These are phyloP conservation scores for Beroe ovata DNA, from an alignment of 37 sponge, comb jelly and placozoan species.

Conservation along the genomic window DNA sequence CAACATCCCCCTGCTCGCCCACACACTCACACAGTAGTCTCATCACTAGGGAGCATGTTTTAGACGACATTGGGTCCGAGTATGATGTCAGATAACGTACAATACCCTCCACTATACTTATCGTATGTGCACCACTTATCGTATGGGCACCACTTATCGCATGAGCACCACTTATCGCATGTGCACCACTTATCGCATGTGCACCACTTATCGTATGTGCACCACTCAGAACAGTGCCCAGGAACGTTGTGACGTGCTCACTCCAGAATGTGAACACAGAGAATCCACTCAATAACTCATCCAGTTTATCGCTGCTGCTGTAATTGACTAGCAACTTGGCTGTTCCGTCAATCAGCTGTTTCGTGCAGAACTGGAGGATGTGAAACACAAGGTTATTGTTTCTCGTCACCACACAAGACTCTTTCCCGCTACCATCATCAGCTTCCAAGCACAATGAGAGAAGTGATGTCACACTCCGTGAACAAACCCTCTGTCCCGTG, in stretches of 20 bases:
- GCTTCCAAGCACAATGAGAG: not conserved
- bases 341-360: conserved; percentile 7
- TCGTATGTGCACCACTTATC: too few species aligned
- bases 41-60: not conserved
- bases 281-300: not conserved
- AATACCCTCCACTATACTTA: not conserved
- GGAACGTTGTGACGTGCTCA: conserved; percentile 1
- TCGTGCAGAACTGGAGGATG: not conserved
- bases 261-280: not conserved
- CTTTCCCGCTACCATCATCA: not conserved
- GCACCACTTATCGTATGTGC: too few species aligned
- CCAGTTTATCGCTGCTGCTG: not conserved
- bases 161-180: too few species aligned
- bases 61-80: not conserved
- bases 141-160: too few species aligned
- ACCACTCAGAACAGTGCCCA: not conserved
- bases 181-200: too few species aligned
- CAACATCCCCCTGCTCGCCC: not conserved
- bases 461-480: not conserved
- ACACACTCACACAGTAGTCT: not conserved
- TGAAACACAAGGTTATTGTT: not conserved
- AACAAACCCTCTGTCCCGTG: not conserved
- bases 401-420: not conserved
- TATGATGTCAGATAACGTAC: not conserved
- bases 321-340: not conserved